These are phyloP conservation scores for Cantharis nigra DNA, from an alignment of 2,888 invertebrate genomes.

Conservation along the genomic window DNA sequence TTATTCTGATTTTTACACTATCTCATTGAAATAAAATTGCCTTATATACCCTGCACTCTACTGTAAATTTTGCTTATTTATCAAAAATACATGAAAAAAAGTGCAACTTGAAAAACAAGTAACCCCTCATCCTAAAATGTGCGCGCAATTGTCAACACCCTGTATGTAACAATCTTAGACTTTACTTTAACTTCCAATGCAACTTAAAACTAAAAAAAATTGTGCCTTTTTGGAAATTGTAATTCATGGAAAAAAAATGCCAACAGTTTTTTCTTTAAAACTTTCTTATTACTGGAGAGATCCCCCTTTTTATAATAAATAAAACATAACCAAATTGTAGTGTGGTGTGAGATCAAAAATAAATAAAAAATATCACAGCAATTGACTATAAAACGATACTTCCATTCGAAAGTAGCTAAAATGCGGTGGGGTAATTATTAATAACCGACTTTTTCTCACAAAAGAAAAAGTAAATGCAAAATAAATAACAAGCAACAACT, in stretches of 20 bases:
- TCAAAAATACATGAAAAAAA: not conserved
- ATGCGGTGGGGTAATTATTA: slow-evolving; percentile 19
- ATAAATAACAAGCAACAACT: not conserved
- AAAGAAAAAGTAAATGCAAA: slow-evolving; percentile 15
- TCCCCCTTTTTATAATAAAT: slow-evolving; percentile 41
- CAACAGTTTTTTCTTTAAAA: not conserved
- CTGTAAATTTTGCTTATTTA: not conserved
- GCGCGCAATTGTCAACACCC: not conserved
- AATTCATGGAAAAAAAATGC: slow-evolving; percentile 18
- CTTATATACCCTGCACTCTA: not conserved
- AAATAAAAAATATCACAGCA: slow-evolving; percentile 36
- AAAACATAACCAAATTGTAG: slow-evolving; percentile 56
- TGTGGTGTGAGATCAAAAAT: slow-evolving; percentile 49
- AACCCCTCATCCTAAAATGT: not conserved
- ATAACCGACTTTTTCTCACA: slow-evolving; percentile 21
- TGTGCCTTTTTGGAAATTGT: slow-evolving; percentile 11
- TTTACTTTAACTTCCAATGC: not conserved
- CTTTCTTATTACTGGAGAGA: not conserved
- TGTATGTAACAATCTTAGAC: not conserved
- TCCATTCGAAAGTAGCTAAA: slow-evolving; percentile 18
- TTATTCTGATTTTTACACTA: not conserved
- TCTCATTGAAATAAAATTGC: not conserved
- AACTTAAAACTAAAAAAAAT: slow-evolving; percentile 4
- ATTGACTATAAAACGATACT: slow-evolving; percentile 32
- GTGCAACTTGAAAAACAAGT: not conserved